Percentiles rank a stretch among this genome's conserved stretches.
Conservation (phyloP, 2,888 invertebrate genomes). For the Synanthedon andrenaeformis region DNA sequence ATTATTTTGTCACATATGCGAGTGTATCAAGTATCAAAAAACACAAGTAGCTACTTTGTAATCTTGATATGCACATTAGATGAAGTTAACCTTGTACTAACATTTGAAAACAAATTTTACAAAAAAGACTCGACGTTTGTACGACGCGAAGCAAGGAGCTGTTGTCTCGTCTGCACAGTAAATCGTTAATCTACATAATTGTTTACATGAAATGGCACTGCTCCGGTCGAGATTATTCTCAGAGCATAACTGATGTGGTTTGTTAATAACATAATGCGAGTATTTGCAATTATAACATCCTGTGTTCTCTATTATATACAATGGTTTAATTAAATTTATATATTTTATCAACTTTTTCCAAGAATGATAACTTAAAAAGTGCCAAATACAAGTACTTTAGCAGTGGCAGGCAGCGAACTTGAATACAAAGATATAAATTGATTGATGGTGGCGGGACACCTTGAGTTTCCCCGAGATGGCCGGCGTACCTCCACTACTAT, state of each 20-base stretch:
- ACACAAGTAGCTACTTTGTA: background rate
- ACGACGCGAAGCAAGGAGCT: background rate
- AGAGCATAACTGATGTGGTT: slow-evolving; percentile 1
- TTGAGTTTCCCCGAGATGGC: no score
- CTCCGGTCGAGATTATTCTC: slow-evolving; percentile 33
- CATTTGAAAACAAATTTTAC: background rate
- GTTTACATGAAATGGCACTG: slow-evolving; percentile 25
- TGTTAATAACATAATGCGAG: background rate
- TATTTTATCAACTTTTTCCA: no score
- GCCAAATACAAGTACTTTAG: no score
- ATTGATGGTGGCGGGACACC: no score
- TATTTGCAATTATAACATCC: no score
- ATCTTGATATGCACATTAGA: background rate
- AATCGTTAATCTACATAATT: slow-evolving; percentile 4
- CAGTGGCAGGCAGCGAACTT: no score
- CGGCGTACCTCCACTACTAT: no score
- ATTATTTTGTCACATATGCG: no score
- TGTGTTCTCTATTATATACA: background rate
- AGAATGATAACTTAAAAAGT: no score
- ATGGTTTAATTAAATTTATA: background rate
- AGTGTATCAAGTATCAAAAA: no score
- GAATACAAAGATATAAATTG: no score
- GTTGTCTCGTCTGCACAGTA: background rate
- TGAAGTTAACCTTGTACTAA: background rate
- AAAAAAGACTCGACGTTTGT: background rate